phyloP scores from a whole-genome alignment of 2,797 vertebrate species.

The Danio tinwini region DNA sequence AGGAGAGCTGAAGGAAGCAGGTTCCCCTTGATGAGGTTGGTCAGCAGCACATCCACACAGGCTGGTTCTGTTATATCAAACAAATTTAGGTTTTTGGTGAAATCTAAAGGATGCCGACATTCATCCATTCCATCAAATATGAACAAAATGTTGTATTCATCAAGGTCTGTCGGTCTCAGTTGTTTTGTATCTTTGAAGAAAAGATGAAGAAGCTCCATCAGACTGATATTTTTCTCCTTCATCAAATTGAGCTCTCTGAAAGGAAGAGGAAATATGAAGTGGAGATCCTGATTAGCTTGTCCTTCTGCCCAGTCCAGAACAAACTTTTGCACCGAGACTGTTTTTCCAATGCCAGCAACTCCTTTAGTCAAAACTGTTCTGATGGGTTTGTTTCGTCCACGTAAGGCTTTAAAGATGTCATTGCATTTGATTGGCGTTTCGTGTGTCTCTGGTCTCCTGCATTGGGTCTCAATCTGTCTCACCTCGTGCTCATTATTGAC shows the following conservation, averaged over 20 bases:
- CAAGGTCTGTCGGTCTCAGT: too few relatives aligned
- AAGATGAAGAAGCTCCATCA: neutral
- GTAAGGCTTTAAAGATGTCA: neutral
- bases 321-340: neutral
- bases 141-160: too few relatives aligned
- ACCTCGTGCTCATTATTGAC: neutral
- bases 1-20: constrained; percentile 35
- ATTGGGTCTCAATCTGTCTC: neutral
- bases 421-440: neutral
- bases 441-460: too few relatives aligned
- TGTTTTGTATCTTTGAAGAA: too few relatives aligned
- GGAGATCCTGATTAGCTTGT: neutral
- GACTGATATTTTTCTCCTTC: neutral
- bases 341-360: constrained; percentile 9
- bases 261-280: constrained; percentile 4
- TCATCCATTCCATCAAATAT: constrained; percentile 38
- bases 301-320: constrained; percentile 8
- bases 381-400: neutral
- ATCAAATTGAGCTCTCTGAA: constrained; percentile 8
- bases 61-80: constrained; percentile 4
- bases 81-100: neutral
- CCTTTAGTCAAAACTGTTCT: neutral
- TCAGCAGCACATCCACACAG: constrained; percentile 29
- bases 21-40: constrained; percentile 38
- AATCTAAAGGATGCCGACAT: constrained; percentile 36